Evolutionary conservation across 2,113 vertebrate genomes (phyloP), one percentile per base, ranked within the genome.

Genomic region (Tupaia tana): DNA sequence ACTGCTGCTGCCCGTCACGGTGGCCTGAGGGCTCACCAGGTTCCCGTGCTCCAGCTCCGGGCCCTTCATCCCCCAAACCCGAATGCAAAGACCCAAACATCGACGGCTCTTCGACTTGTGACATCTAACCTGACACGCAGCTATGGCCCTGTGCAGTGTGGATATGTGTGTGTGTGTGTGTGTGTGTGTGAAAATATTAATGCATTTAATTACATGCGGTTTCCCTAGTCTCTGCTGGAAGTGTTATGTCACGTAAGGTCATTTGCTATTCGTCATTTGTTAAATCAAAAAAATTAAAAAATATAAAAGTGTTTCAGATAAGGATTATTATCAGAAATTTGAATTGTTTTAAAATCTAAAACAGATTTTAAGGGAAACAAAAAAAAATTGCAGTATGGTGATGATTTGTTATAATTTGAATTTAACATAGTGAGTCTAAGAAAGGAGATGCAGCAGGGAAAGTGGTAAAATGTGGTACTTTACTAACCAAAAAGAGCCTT

Each of bases 341-440:
- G 22, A 82, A 59, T 92, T 78, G 79, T 84, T 95, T 82, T 29
- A 89, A 93, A 94, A 78, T 89, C 19, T 71, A 14, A 79, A 86
- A 13, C 29, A 22, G n/a, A 82, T 25, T 86, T 90, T 71, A 75
- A 81, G 19, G 70, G 69, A 85, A 71, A 82, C 9, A 19, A 52
- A 63, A 43, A 80, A 54, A 80, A 0, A 12, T 77, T 91, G 52
- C 34, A 86, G 1, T 89, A 52, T 79, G 43, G 66, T 61, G 86
- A 83, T 85, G 27, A 61, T 67, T 64, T 86, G 14, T 91, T 89
- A 19, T 43, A 78, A 52, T 75, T 89, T 34, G 63, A 89, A 67
- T 84, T 22, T 82, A 77, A 31, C 61, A 43, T 61, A 81, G 14
- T 79, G 70, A 82, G 14, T 61, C 63, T 59, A 56, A 83, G n/a